These are phyloP conservation scores for Pseudomyrmex dendroicus DNA, from an alignment of 1,140 invertebrate genomes.

Conservation along the genomic window DNA sequence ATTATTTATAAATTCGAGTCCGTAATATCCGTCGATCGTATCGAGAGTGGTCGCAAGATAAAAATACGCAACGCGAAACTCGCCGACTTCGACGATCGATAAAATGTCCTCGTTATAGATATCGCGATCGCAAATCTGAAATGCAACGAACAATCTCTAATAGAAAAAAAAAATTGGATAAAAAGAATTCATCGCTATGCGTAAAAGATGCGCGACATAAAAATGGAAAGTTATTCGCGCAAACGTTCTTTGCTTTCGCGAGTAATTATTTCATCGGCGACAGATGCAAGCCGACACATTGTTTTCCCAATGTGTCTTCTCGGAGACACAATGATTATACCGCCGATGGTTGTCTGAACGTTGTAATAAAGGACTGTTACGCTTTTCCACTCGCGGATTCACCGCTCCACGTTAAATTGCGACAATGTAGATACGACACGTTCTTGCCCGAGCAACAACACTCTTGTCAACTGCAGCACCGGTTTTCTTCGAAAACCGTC, in stretches of 20 bases:
- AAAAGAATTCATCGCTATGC: conserved; percentile 1
- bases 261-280: conserved; percentile 29
- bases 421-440: neutral
- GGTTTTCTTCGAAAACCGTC: neutral
- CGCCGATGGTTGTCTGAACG: neutral
- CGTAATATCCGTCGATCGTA: neutral
- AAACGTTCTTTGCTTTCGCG: conserved; percentile 14
- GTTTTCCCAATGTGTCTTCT: neutral
- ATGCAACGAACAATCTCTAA: neutral
- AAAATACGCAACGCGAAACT: neutral
- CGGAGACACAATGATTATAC: conserved; percentile 1
- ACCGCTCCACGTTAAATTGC: conserved; percentile 11
- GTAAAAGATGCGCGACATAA: conserved; percentile 1
- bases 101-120: neutral
- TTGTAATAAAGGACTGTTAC: conserved; percentile 22
- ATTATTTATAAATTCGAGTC: no score
- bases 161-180: neutral
- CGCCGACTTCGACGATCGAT: neutral
- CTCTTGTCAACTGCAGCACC: neutral
- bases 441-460: neutral
- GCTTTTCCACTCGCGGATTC: conserved; percentile 4
- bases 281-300: neutral
- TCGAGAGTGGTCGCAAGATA: neutral
- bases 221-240: conserved; percentile 14
- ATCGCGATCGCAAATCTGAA: conserved; percentile 7